Base-by-base conservation (phyloP, 1,140 invertebrate genomes). In the Cotesia glomerata region DNA sequence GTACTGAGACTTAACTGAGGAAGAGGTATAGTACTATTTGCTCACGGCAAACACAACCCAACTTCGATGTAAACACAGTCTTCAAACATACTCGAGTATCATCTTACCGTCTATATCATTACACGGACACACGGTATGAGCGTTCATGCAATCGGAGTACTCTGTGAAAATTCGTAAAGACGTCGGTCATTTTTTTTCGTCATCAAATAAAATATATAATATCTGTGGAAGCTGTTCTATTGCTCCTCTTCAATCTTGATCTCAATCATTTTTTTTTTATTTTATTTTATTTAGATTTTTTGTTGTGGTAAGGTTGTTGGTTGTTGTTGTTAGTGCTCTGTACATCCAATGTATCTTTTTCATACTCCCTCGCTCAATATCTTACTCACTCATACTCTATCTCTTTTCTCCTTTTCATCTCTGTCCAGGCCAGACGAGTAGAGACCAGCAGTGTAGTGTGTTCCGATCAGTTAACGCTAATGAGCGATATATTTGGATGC, bases 401-500 rank as follows among this genome's bases (percentile, higher is more conserved):
- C 62, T 75, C 45, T 61, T 54, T 58, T 70, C 34, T 13, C 36
- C 62, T 54, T 54, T 71, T 39, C 36, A 51, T 39, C 63, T 65
- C 36, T 65, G 63, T 51, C 63, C 14, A 36, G 49, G 14, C 63
- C 63, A 65, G 63, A 65, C 45, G 18, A 67, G 34, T 45, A 49
- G n/a, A 34, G 14, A 49, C 13, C 32, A 13, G 45, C 11, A 16
- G 13, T 64, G 62, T 64, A 35, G 13, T 36, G 68, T 75, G 77
- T 79, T 77, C 65, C 79, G 76, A 82, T 79, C 78, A 82, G 77
- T 80, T 81, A 81, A 75, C 75, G 70, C 76, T 80, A 81, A 82
- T 80, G 78, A 80, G 80, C 79, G 77, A 78, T 81, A 80, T 81
- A 81, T 81, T 79, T 79, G 76, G 78, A 79, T 68, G 58, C 62